Conservation (phyloP, 1,140 invertebrate genomes). For the Drosophila santomea region DNA sequence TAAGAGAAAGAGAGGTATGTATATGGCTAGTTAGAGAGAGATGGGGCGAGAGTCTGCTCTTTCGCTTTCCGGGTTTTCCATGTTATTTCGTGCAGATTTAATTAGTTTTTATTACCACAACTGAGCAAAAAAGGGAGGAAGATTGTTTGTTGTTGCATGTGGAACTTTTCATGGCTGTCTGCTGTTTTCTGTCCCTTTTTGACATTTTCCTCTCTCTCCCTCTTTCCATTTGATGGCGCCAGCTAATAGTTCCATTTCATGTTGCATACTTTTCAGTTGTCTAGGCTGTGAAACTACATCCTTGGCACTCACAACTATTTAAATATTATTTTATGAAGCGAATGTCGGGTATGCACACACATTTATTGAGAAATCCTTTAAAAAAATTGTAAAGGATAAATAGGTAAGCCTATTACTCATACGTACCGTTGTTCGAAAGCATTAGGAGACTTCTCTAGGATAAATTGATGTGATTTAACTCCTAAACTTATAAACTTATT, state of each 20-base stretch:
- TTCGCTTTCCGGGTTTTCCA: constrained; percentile 22
- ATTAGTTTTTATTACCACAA: constrained; percentile 79
- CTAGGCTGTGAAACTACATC: constrained; percentile 13
- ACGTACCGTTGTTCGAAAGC: no score
- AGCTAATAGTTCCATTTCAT: constrained; percentile 63
- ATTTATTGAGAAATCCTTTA: background rate
- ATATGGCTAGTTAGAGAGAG: constrained; percentile 4
- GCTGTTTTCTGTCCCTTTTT: constrained; percentile 8
- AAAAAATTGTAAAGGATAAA: background rate
- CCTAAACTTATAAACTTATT: no score
- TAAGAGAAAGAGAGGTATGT: constrained; percentile 4
- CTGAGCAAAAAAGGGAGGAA: constrained; percentile 23
- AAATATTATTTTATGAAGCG: constrained; percentile 29
- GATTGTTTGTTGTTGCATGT: constrained; percentile 52
- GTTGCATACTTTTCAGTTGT: constrained; percentile 48
- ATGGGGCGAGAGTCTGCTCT: background rate
- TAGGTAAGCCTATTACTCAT: background rate
- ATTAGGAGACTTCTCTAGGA: no score
- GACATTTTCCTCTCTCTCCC: background rate
- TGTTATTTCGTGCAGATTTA: constrained; percentile 70
- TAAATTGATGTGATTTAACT: no score
- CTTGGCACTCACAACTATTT: constrained; percentile 35
- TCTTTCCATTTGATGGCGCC: constrained; percentile 6
- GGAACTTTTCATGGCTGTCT: constrained; percentile 54
- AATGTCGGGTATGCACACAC: constrained; percentile 4